Evolutionary conservation across 2,888 invertebrate genomes (phyloP).

Genomic region (Macrostomum cliftonense): DNA sequence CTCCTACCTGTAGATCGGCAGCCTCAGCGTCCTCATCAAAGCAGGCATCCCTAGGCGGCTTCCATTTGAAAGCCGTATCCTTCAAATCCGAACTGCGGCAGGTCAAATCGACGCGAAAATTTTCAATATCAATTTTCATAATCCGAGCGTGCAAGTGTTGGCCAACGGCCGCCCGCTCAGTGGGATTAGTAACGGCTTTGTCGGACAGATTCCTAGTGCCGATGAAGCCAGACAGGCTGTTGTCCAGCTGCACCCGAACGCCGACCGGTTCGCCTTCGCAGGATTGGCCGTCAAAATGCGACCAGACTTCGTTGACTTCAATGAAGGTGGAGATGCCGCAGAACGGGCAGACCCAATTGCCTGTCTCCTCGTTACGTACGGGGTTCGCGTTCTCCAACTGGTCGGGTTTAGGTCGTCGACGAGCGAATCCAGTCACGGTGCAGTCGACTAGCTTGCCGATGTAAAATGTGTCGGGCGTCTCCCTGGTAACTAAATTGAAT

Average conservation of each 20-base stretch:
- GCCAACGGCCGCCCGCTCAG: constrained; percentile 16
- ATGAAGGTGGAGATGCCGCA: constrained; percentile 86
- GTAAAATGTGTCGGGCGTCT: constrained; percentile 77
- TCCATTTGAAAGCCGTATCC: constrained; percentile 24
- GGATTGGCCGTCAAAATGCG: constrained; percentile 76
- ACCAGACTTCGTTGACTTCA: constrained; percentile 79
- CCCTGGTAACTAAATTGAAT: constrained; percentile 85
- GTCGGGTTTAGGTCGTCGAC: constrained; percentile 71
- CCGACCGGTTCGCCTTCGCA: constrained; percentile 91
- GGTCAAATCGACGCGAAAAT: constrained; percentile 64
- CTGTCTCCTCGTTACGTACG: constrained; percentile 75
- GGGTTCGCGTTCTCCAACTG: constrained; percentile 88
- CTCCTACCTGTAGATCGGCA: constrained; percentile 47
- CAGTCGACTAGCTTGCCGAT: constrained; percentile 53
- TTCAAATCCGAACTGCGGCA: neutral
- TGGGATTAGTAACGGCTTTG: constrained; percentile 9
- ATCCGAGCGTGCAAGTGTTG: constrained; percentile 51
- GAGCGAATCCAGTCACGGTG: constrained; percentile 49
- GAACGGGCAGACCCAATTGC: constrained; percentile 90
- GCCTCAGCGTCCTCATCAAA: constrained; percentile 57
- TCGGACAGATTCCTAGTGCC: constrained; percentile 54
- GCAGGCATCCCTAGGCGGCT: constrained; percentile 66
- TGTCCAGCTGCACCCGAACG: constrained; percentile 68
- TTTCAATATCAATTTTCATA: constrained; percentile 81
- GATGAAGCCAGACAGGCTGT: constrained; percentile 69